Base-by-base conservation (phyloP, 2,113 vertebrate species). In the Psophia crepitans region DNA sequence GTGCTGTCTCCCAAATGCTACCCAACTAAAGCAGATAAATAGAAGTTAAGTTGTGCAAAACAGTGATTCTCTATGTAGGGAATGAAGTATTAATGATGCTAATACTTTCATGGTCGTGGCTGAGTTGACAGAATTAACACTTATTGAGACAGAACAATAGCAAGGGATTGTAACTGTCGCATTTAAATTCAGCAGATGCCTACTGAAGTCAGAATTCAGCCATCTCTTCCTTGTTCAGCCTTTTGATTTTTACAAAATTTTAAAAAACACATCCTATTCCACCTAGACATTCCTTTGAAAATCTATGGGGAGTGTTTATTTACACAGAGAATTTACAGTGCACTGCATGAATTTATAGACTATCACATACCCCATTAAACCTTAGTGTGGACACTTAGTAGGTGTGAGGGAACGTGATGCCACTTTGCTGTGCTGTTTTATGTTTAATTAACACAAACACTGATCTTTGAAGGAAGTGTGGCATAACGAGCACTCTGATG, bases 381-480 rank as follows among this genome's bases (percentile, higher is more conserved):
- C 83, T 77, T 54, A 37, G 49, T 37, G 73, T 70, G 95, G 96
- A 90, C 91, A 58, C 84, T 93, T 63, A 19, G 91, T 14, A 87
- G 88, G 84, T 90, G 89, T 81, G 91, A 93, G 83, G 54, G 54
- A 66, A 74, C 22, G 2, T 9, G 79, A 63, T 76, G 79, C 63
- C 58, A 16, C 76, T 93, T 86, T 30, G 54, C 90, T 57, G 46
- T 37, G 79, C 83, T 89, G 18, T 66, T 90, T 74, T 81, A 63
- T 92, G 83, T 46, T 92, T 96, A 95, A 93, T 96, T 96, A 92
- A 87, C 80, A 46, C 86, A 65, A 93, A 66, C 64, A 54, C 37
- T 43, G 44, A 51, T 81, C 68, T 88, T 49, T 63, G 83, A 61
- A 70, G 76, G 78, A 53, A 66, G 28, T 3, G 54, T 90, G 91